Conservation (phyloP, 2,113 vertebrate genomes). For the Corydoras maculifer region DNA sequence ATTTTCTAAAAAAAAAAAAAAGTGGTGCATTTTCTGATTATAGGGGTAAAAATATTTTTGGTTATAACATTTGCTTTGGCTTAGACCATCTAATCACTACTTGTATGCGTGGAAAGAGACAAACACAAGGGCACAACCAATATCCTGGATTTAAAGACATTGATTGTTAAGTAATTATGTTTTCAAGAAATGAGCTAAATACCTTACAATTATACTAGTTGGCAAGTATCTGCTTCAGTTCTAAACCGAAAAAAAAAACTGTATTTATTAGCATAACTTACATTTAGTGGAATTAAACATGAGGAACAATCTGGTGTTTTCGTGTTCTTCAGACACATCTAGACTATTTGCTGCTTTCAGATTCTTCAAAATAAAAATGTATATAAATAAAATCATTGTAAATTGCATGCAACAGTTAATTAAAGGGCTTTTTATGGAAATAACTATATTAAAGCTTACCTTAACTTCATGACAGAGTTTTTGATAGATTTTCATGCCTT, state of each 20-base stretch:
- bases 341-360: constrained; percentile 37
- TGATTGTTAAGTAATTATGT: no score
- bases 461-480: constrained; percentile 76
- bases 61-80: no score
- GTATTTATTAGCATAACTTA: constrained; percentile 32
- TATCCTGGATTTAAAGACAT: no score
- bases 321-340: constrained; percentile 65
- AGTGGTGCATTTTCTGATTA: no score
- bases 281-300: constrained; percentile 59
- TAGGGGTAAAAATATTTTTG: no score
- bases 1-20: no score
- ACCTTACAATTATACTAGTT: background rate
- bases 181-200: background rate
- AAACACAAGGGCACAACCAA: no score
- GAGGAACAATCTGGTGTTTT: constrained; percentile 77
- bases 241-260: background rate
- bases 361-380: constrained; percentile 23
- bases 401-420: no score
- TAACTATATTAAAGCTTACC: constrained; percentile 55
- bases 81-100: no score
- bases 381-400: no score
- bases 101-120: no score
- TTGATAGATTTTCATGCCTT: constrained; percentile 69
- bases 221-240: background rate
- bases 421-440: no score